Evolutionary conservation across 64 coral and sea anemone species (phyloP).

Genomic region (Actinia equina): DNA sequence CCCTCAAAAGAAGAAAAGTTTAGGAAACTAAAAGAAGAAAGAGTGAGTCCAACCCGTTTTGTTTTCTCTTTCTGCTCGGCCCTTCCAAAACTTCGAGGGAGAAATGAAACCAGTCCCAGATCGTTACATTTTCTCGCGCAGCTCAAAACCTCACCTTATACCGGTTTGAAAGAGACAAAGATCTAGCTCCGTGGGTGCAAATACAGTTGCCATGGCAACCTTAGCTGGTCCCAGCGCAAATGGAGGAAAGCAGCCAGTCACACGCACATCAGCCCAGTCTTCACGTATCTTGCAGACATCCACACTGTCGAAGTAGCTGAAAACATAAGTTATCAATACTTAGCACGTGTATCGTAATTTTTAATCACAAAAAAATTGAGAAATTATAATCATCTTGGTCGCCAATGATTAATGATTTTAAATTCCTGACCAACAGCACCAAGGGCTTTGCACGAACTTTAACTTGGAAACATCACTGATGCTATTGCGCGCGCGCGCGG

Average conservation of each 20-base stretch:
- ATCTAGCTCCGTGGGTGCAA: slow-evolving; percentile 86
- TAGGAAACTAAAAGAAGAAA: too few relatives aligned
- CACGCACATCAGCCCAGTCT: slow-evolving; percentile 80
- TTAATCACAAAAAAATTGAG: neutral
- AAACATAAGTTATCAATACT: neutral
- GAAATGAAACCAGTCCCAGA: too few relatives aligned
- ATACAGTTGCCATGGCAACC: slow-evolving; percentile 80
- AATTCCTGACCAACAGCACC: too few relatives aligned
- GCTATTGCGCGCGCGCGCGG: too few relatives aligned
- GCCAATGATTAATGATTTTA: too few relatives aligned
- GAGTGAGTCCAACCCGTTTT: too few relatives aligned
- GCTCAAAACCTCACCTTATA: slow-evolving; percentile 39
- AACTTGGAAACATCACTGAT: too few relatives aligned
- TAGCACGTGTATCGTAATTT: neutral
- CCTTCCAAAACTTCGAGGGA: too few relatives aligned
- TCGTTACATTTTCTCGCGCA: too few relatives aligned
- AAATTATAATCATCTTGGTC: neutral
- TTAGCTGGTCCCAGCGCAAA: slow-evolving; percentile 68
- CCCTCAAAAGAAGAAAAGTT: too few relatives aligned
- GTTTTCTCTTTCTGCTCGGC: too few relatives aligned
- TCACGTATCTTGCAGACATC: slow-evolving; percentile 93
- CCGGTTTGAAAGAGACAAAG: slow-evolving; percentile 87
- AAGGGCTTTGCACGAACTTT: too few relatives aligned
- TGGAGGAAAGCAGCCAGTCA: slow-evolving; percentile 72
- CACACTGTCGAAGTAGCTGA: slow-evolving; percentile 92